phyloP scores from a whole-genome alignment of 1,140 invertebrate genomes.

The Apolygus lucorum region DNA sequence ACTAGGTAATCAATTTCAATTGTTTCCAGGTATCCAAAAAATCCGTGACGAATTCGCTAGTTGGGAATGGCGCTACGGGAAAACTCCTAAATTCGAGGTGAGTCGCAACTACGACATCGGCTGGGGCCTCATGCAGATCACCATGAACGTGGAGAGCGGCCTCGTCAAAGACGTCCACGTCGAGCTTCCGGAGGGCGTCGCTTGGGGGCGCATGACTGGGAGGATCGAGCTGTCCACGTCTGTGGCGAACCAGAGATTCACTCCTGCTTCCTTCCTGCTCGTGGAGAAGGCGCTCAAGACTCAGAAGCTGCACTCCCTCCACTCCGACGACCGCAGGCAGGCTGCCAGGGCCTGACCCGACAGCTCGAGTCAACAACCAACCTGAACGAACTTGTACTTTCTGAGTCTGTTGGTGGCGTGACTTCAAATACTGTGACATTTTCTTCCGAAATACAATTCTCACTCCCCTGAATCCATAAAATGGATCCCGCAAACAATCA shows the following conservation, averaged over 20 bases:
- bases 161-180: conserved; percentile 32
- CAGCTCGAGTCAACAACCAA: background rate
- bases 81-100: conserved; percentile 74
- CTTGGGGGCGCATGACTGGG: conserved; percentile 18
- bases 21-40: conserved; percentile 51
- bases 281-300: conserved; percentile 3
- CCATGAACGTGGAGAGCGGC: conserved; percentile 32
- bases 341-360: conserved; percentile 5
- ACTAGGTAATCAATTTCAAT: too few relatives aligned
- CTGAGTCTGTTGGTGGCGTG: background rate
- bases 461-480: too few relatives aligned
- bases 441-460: too few relatives aligned
- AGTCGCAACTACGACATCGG: conserved; percentile 22
- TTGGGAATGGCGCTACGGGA: conserved; percentile 86
- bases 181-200: conserved; percentile 29
- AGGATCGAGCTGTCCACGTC: conserved; percentile 6
- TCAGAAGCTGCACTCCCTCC: conserved; percentile 4
- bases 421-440: background rate
- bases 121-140: conserved; percentile 21
- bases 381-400: background rate
- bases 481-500: too few relatives aligned
- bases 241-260: conserved; percentile 5
- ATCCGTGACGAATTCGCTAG: conserved; percentile 56
- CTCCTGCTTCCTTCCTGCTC: background rate
- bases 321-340: background rate